These are phyloP conservation scores for Octopus sinensis DNA, from an alignment of 1,140 invertebrate species.

Conservation along the genomic window DNA sequence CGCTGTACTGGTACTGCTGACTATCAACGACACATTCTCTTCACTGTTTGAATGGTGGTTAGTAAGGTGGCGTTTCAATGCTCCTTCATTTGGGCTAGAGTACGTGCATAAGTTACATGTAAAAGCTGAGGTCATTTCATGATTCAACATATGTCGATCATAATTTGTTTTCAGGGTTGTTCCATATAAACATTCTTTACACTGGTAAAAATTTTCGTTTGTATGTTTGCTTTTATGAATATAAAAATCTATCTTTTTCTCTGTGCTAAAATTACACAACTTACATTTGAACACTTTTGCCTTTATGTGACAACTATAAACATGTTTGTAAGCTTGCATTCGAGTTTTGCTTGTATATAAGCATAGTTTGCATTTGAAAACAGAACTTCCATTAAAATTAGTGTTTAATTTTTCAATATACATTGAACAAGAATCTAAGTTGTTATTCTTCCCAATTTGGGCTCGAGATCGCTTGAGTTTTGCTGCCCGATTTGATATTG, in stretches of 20 bases:
- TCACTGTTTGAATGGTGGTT: slow-evolving; percentile 51
- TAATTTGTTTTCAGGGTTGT: slow-evolving; percentile 91
- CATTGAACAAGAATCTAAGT: slow-evolving; percentile 20
- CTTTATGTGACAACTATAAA: slow-evolving; percentile 58
- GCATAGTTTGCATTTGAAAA: slow-evolving; percentile 46
- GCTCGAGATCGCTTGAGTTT: slow-evolving; percentile 13
- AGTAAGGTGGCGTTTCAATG: slow-evolving; percentile 85
- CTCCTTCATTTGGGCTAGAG: slow-evolving; percentile 86
- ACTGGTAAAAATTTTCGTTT: slow-evolving; percentile 83
- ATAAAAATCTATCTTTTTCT: slow-evolving; percentile 66
- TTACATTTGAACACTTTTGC: slow-evolving; percentile 75
- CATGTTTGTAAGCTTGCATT: slow-evolving; percentile 52
- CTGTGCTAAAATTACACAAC: slow-evolving; percentile 86
- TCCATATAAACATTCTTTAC: slow-evolving; percentile 85
- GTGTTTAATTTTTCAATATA: slow-evolving; percentile 4
- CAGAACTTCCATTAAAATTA: neutral
- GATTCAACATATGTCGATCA: slow-evolving; percentile 87
- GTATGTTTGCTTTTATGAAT: slow-evolving; percentile 87
- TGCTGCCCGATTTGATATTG: slow-evolving; percentile 11
- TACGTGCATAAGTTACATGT: slow-evolving; percentile 86
- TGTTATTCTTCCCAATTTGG: slow-evolving; percentile 21
- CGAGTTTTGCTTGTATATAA: slow-evolving; percentile 38
- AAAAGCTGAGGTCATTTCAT: slow-evolving; percentile 61
- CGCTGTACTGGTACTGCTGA: neutral
- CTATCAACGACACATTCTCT: slow-evolving; percentile 26